Percentiles rank a stretch among this genome's conserved stretches.
phyloP scores from a whole-genome alignment of 1,140 invertebrate species.

The Samia ricini region DNA sequence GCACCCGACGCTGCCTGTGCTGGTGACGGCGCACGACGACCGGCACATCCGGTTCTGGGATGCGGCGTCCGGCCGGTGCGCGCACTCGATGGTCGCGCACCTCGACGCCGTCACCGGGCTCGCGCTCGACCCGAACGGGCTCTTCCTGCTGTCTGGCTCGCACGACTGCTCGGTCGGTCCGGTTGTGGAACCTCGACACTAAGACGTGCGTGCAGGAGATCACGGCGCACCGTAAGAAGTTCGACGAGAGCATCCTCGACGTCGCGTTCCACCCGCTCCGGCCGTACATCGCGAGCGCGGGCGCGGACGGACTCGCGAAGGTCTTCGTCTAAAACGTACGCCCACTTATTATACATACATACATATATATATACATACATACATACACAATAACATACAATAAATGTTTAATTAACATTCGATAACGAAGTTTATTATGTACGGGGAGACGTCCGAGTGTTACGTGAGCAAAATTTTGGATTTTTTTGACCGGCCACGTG shows the following conservation, averaged over 20 bases:
- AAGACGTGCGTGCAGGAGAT: conserved; percentile 99
- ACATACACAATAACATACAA: conserved; percentile 4
- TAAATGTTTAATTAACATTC: conserved; percentile 38
- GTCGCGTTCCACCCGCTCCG: conserved; percentile 99
- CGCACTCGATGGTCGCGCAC: conserved; percentile 99
- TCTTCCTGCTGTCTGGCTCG: conserved; percentile 97
- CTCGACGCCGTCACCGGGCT: conserved; percentile 98
- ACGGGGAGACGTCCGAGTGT: too few species aligned
- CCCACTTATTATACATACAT: conserved; percentile 35
- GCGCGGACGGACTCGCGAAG: conserved; percentile 98
- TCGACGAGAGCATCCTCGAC: conserved; percentile 99
- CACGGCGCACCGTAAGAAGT: conserved; percentile 99
- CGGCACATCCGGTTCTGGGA: conserved; percentile 99
- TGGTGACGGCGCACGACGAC: conserved; percentile 98
- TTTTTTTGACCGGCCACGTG: too few species aligned
- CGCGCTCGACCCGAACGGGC: conserved; percentile 98
- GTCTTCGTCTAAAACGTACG: conserved; percentile 89
- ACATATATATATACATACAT: conserved; percentile 25
- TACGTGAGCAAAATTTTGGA: too few species aligned
- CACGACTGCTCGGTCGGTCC: conserved; percentile 99
- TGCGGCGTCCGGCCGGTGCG: conserved; percentile 94
- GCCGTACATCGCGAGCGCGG: conserved; percentile 98
- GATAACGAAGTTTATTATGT: conserved; percentile 48
- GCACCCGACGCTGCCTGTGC: conserved; percentile 96
- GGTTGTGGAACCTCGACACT: conserved; percentile 99